Evolutionary conservation across 2,797 vertebrate genomes (phyloP), one percentile per base, ranked within the genome.

Genomic region (Pangasius larnaudii): DNA sequence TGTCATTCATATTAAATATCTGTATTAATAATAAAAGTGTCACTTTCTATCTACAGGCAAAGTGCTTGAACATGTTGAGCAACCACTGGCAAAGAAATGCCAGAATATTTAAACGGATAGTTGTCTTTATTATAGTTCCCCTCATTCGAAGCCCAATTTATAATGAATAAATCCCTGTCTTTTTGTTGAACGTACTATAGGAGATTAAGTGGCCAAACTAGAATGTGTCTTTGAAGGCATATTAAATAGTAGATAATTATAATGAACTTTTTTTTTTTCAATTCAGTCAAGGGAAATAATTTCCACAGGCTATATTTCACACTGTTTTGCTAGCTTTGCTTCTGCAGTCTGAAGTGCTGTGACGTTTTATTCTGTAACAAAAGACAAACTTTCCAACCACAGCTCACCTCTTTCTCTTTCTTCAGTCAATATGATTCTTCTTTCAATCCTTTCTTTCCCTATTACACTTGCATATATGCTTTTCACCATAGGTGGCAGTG

Each of bases 401-500:
- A 51, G 24, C 56, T 61, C 39, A 71, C 39, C 39, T 84, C 16
- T 58, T 36, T 69, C 49, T 72, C 42, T 53, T 30, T 49, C 19
- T 71, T 88, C 59, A 74, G 58, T 85, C 71, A 79, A 71, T 75
- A 9, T 85, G 18, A 59, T 58, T 58, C 6, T 79, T n/a, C 75
- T 13, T 67, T 24, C 1, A 36, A 8, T 36, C 2, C 1, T 36
- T 51, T 69, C 24, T 24, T 36, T 51, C 65, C 74, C 16, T 85
- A 11, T 69, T 88, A 69, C 89, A 87, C 39, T 84, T 89, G 89
- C 85, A 59, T 90, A 80, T 67, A 59, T 27, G 75, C 75, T 82
- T 90, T 91, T 77, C 85, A 91, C 90, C 86, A 89, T 89, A 92
- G 91, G 85, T 89, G 90, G 91, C 91, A 92, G 90, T 90, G 82